These are phyloP conservation scores for Lottia gigantea DNA, from an alignment of 2,888 invertebrate species.

Conservation along the genomic window DNA sequence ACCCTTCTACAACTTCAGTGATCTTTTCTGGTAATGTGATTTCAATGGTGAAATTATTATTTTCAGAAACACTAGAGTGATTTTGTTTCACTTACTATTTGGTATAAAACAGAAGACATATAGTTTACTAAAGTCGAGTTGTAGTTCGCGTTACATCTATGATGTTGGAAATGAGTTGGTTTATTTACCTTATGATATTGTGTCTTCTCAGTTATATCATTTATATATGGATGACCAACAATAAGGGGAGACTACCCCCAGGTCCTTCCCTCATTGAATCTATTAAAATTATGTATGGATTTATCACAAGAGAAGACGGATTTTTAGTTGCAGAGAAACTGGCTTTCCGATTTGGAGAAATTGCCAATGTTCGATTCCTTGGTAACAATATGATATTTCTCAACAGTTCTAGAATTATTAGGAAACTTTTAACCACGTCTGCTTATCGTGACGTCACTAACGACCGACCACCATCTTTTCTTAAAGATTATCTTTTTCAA, in stretches of 20 bases:
- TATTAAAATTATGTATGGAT: background rate
- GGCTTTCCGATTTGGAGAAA: background rate
- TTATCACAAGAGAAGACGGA: background rate
- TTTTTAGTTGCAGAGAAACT: background rate
- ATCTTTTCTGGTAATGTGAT: too few species aligned
- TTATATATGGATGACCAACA: too few species aligned
- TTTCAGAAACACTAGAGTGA: too few species aligned
- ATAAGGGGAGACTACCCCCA: background rate
- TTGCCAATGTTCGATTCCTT: background rate
- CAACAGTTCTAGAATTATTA: constrained; percentile 1
- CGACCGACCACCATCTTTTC: background rate
- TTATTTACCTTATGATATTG: too few species aligned
- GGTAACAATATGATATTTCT: background rate
- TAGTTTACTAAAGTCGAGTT: too few species aligned
- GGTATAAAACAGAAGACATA: too few species aligned
- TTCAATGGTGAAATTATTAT: too few species aligned
- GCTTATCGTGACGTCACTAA: constrained; percentile 1
- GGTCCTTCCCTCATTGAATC: background rate
- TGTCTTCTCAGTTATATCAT: too few species aligned
- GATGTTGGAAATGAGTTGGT: too few species aligned
- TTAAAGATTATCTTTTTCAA: background rate
- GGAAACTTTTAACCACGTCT: background rate
- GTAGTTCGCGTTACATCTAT: too few species aligned
- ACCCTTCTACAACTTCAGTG: too few species aligned
- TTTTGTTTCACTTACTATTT: too few species aligned